phyloP scores from a whole-genome alignment of 1,140 invertebrate genomes.

The Pseudomyrmex gracilis region DNA sequence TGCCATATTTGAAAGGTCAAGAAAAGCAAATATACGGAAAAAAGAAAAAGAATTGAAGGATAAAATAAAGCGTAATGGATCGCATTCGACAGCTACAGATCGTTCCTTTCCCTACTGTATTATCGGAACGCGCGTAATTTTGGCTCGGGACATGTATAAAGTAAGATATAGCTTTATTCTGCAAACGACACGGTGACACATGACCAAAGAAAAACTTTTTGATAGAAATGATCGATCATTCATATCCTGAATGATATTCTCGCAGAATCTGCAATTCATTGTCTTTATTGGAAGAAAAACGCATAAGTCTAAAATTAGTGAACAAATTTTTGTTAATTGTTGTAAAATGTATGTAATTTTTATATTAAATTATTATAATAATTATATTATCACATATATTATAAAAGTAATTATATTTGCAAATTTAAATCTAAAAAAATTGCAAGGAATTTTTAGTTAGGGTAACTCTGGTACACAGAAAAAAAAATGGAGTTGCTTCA shows the following conservation, averaged over 20 bases:
- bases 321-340: no score
- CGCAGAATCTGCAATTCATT: conserved; percentile 12
- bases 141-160: not conserved
- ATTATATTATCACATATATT: no score
- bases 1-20: conserved; percentile 52
- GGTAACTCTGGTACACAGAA: no score
- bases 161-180: conserved; percentile 31
- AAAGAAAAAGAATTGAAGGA: conserved; percentile 37
- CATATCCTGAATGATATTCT: conserved; percentile 31
- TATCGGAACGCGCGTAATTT: conserved; percentile 48
- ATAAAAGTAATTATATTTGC: no score
- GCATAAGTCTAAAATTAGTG: not conserved
- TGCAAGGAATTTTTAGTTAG: no score
- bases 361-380: no score
- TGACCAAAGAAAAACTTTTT: conserved; percentile 20
- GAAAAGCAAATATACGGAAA: not conserved
- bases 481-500: no score
- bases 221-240: conserved; percentile 31
- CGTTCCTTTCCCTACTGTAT: conserved; percentile 47
- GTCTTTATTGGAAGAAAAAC: not conserved
- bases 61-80: conserved; percentile 58
- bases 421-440: no score
- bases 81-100: conserved; percentile 54
- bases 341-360: no score
- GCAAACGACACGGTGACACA: conserved; percentile 29